Base-by-base conservation (phyloP, 2,888 invertebrate genomes). In the Bombylius discolor region DNA sequence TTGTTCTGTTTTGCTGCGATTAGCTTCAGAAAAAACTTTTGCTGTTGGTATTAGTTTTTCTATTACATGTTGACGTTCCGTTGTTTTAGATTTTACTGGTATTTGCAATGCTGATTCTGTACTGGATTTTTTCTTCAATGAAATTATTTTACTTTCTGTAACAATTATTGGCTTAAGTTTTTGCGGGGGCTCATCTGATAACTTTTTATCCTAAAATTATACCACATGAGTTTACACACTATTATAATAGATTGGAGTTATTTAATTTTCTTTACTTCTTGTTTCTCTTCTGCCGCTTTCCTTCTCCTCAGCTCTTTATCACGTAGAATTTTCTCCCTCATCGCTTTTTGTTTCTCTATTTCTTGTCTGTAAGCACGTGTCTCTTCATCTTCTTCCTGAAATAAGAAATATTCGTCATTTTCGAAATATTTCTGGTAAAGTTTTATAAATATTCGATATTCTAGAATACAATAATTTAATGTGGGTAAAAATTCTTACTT, bases 261-360 rank as follows among this genome's bases (percentile, higher is more conserved):
- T 39, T 39, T 39, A 9, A 39, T 39, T 7, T 39, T 39, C 11
- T 39, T 67, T 56, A 73, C 73, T 67, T 71, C 67, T 44, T 65
- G 64, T 59, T 74, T 72, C 61, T 71, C 72, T 65, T 72, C 72
- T 14, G 73, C 74, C 7, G 75, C 75, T 56, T 71, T 66, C 57
- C 75, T 68, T 34, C 76, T 68, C 62, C 76, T 69, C 64, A 76
- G 69, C 68, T 77, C 77, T 62, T 77, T 77, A 62, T 75, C 72
- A 47, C 70, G 69, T 59, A 77, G 64, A 13, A 77, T 68, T 63
- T 71, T 71, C 61, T 76, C 76, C 9, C 77, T 72, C 61, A 73
- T 60, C 55, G 69, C 69, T 60, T 77, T 76, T 62, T 77, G 77
- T 56, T 77, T 75, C 63, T 77, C 77, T 32, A 77, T 77, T 68